Conservation (phyloP, 2,797 vertebrate genomes). For the Crax fasciolata region DNA sequence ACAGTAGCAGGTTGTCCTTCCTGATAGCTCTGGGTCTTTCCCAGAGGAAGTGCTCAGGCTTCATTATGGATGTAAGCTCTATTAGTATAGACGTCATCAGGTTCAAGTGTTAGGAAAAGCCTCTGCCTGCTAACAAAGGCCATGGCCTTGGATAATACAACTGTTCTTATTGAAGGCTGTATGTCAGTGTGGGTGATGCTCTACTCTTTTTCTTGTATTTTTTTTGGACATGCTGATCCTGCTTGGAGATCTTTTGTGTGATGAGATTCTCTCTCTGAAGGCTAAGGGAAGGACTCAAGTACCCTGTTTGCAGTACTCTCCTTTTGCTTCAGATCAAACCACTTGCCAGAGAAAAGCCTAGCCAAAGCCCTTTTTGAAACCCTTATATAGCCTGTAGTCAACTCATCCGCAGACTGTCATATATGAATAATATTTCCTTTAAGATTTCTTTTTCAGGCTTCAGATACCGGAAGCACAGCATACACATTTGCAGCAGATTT, state of each 20-base stretch:
- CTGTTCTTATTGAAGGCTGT: not conserved
- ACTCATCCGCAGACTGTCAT: not conserved
- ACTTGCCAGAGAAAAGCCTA: not conserved
- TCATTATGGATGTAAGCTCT: slow-evolving; percentile 72
- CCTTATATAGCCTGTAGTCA: not conserved
- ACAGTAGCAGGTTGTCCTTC: slow-evolving; percentile 56
- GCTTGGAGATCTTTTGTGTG: not conserved
- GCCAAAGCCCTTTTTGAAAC: not conserved
- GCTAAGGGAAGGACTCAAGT: not conserved
- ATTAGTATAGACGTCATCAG: slow-evolving; percentile 62
- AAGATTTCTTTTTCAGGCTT: not conserved
- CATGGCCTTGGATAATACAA: not conserved
- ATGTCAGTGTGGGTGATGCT: not conserved
- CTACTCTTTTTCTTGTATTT: not conserved
- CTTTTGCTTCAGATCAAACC: not conserved
- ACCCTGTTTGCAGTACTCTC: not conserved
- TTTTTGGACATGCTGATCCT: not conserved
- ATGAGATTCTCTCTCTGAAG: not conserved
- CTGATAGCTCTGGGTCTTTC: slow-evolving; percentile 59
- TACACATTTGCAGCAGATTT: not conserved
- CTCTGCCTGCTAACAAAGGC: slow-evolving; percentile 37
- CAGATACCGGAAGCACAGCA: not conserved
- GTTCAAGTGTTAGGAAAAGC: slow-evolving; percentile 68
- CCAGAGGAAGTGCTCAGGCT: slow-evolving; percentile 65
- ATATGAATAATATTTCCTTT: not conserved